Evolutionary conservation across 1,140 invertebrate genomes (phyloP), one percentile per base, ranked within the genome.

Genomic region (Manduca sexta): DNA sequence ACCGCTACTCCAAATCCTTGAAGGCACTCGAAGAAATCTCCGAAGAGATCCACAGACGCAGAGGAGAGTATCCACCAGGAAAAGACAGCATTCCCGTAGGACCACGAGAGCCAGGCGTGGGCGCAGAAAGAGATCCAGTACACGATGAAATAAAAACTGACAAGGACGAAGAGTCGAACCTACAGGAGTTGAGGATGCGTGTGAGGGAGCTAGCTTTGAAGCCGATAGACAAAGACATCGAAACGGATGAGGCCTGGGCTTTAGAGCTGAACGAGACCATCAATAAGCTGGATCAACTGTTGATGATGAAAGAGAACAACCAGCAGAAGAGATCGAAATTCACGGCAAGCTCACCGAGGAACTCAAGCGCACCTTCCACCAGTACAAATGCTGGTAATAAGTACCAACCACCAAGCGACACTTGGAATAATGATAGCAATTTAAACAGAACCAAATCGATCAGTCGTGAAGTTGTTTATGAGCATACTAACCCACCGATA

Each of bases 21-120:
- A 91, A 93, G 63, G 93, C 93, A 60, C 84, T 98, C 4, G 97
- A 98, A 79, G 91, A 92, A 69, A 98, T 98, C 57, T 97, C 95
- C 53, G 95, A 97, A 84, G 95, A 97, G 77, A 98, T 98, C 69
- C 96, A 98, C 80, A 88, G 90, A 49, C 86, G 90, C 3, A 49
- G 79, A 8, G 83, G 79, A 2, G 76, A 84, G 39, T 84, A 84
- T 49, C 78, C 65, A 30, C 82, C 77, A 21, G 73, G 72, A 0
- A 86, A 84, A 17, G 81, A 86, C 37, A 68, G 77, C 15, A 75
- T 87, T 33, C 84, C 88, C 10, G 83, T 86, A 1, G 90, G 93
- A 7, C 93, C 93, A 0, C 82, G 95, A 59, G 95, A 97, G 75
- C 95, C 95, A 0, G 95, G 95, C 1, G 95, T 97, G 2, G 96